These are phyloP conservation scores for Heteromyza rotundicornis DNA, from an alignment of 2,888 invertebrate genomes.

Conservation along the genomic window DNA sequence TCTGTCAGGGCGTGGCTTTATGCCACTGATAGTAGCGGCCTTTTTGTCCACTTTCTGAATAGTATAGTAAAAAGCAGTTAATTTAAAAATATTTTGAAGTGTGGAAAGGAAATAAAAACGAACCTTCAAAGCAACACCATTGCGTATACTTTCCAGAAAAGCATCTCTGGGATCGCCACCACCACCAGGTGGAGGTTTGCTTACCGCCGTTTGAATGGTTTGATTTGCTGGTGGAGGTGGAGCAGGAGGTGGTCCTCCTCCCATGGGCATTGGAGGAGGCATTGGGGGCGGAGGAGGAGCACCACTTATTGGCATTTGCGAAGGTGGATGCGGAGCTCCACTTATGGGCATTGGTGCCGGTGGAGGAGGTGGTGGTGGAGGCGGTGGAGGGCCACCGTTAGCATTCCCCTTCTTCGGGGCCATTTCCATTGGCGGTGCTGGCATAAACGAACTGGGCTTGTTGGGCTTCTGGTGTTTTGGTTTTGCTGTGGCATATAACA, in stretches of 20 bases:
- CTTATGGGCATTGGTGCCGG: background rate
- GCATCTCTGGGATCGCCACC: slow-evolving; percentile 39
- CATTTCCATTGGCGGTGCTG: too few species aligned
- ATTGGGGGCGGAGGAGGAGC: slow-evolving; percentile 5
- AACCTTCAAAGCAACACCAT: slow-evolving; percentile 50
- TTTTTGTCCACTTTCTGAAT: slow-evolving; percentile 49
- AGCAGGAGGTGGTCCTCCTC: too few species aligned
- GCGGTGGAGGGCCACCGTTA: too few species aligned
- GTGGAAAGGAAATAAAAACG: too few species aligned
- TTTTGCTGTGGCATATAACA: too few species aligned
- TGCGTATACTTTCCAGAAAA: slow-evolving; percentile 48
- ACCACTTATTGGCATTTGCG: slow-evolving; percentile 14
- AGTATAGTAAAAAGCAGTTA: background rate
- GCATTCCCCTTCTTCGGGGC: too few species aligned
- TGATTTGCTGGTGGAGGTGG: slow-evolving; percentile 9
- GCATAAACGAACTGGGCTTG: too few species aligned
- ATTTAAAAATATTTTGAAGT: background rate
- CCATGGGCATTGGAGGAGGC: too few species aligned
- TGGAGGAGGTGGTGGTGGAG: too few species aligned
- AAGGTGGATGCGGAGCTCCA: slow-evolving; percentile 17
- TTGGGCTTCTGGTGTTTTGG: too few species aligned
- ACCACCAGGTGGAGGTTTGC: background rate
- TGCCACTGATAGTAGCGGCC: slow-evolving; percentile 48
- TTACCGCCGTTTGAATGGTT: background rate
- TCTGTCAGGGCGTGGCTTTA: slow-evolving; percentile 42